These are phyloP conservation scores for Anguilla megastoma DNA, from an alignment of 2,797 vertebrate species.

Conservation along the genomic window DNA sequence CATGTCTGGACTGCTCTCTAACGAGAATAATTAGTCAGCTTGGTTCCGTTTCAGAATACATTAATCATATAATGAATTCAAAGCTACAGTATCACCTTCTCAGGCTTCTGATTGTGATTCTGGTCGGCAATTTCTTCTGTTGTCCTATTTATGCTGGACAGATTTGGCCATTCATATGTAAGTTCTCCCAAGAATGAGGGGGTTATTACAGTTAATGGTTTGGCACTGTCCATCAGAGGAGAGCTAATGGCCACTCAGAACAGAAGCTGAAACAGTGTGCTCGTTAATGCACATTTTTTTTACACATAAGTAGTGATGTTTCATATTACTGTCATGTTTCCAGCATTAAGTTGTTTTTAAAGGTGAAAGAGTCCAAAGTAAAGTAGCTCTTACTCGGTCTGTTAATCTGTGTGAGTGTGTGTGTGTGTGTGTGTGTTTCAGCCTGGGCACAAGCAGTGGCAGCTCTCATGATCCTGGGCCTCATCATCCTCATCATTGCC, in stretches of 20 bases:
- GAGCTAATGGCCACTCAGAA: no score
- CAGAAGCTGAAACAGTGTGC: neutral
- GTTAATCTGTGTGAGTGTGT: neutral
- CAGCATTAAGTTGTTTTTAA: neutral
- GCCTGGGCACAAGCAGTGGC: slow-evolving; percentile 92
- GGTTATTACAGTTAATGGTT: no score
- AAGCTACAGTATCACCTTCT: neutral
- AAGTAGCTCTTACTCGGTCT: neutral
- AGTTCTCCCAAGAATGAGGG: no score
- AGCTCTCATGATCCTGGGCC: slow-evolving; percentile 89
- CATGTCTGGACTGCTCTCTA: neutral
- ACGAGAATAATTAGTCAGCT: neutral
- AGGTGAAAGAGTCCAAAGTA: neutral
- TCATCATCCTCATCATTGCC: slow-evolving; percentile 85
- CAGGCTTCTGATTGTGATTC: neutral
- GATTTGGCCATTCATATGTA: no score
- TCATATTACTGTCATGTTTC: neutral
- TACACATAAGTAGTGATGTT: neutral
- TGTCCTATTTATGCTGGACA: neutral
- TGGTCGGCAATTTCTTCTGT: neutral
- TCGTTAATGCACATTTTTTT: neutral
- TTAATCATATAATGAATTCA: neutral
- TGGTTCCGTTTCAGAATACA: neutral
- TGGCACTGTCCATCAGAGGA: no score
- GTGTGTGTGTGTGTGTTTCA: slow-evolving; percentile 47